Evolutionary conservation across 64 coral and sea anemone genomes (phyloP).

Genomic region (Montipora efflorescens): DNA sequence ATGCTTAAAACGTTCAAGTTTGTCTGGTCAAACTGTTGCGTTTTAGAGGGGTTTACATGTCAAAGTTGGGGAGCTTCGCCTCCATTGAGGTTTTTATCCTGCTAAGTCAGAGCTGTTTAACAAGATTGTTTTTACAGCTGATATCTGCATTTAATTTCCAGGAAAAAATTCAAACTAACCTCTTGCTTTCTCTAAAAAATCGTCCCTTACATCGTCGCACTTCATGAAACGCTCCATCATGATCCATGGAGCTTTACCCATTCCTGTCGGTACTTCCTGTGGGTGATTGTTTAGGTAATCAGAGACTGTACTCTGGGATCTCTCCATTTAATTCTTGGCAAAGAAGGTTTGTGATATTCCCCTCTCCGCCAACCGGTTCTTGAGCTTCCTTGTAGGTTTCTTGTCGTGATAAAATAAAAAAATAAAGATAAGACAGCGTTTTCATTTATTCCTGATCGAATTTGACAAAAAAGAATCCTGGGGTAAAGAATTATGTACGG

Average conservation of each 20-base stretch:
- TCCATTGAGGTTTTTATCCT: not conserved
- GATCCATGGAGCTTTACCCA: slow-evolving; percentile 12
- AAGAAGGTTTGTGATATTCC: slow-evolving; percentile 2
- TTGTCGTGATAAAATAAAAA: not conserved
- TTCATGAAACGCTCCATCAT: slow-evolving; percentile 7
- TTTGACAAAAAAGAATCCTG: not conserved
- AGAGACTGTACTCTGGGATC: slow-evolving; percentile 6
- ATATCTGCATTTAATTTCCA: not conserved
- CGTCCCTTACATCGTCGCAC: not conserved
- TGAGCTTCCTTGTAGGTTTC: slow-evolving; percentile 1
- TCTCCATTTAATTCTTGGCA: slow-evolving; percentile 12
- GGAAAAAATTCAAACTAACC: slow-evolving; percentile 18
- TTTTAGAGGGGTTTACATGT: slow-evolving; percentile 22
- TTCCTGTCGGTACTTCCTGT: not conserved
- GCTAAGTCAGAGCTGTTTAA: not conserved
- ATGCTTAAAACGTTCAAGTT: slow-evolving; percentile 13
- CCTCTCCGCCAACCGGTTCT: not conserved
- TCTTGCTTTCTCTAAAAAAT: slow-evolving; percentile 18
- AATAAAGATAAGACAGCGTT: not conserved
- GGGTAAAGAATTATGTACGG: not conserved
- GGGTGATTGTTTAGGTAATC: slow-evolving; percentile 4
- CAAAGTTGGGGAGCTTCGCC: slow-evolving; percentile 1
- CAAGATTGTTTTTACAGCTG: slow-evolving; percentile 18
- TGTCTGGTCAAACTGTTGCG: slow-evolving; percentile 1
- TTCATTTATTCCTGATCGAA: slow-evolving; percentile 7